Base-by-base conservation (phyloP, 2,113 vertebrate genomes). In the Channa maculata region DNA sequence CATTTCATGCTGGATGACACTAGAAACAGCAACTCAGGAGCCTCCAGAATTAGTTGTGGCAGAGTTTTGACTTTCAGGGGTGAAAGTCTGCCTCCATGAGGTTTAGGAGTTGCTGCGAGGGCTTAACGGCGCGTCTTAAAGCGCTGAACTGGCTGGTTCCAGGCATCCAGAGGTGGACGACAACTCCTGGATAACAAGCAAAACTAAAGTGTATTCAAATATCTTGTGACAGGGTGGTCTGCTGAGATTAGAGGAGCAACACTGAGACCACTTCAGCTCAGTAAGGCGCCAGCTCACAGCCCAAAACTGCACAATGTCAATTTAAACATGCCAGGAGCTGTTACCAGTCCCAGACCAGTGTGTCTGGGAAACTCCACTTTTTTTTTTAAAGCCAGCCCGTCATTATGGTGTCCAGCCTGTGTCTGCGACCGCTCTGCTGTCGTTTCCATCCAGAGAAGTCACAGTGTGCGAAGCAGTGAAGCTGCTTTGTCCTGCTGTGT, bases 401-500 rank as follows among this genome's bases (percentile, higher is more conserved):
- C 50, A 66, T 66, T 55, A 39, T 0, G 33, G 0, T 24, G 36
- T 6, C 49, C 46, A 45, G 53, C 24, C 48, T 3, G 34, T 8
- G 6, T 48, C 74, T 54, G 49, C n/a, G 15, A 45, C 39, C 34
- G 52, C 52, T 12, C 33, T 3, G 54, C 66, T 13, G 36, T 36
- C 67, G 41, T 39, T 57, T 11, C 1, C 33, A 33, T 41, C 8
- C 76, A 45, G 49, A 64, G 4, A 41, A 61, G 60, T 44, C 63
- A 1, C 6, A 46, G 38, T 4, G 2, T 55, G 13, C 5, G 11
- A 54, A 54, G 57, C 62, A 6, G 45, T 43, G 6, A 52, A 48
- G 37, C 72, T 1, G 59, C 0, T 33, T 38, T 12, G 10, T 50
- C 66, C 77, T 5, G 71, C 82, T 53, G 71, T 8, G 80, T 38